A percentile compares a stretch with the other conserved stretches of the same genome.
These are phyloP conservation scores for Coptotermes formosanus DNA, from an alignment of 1,140 invertebrate genomes.

Conservation along the genomic window DNA sequence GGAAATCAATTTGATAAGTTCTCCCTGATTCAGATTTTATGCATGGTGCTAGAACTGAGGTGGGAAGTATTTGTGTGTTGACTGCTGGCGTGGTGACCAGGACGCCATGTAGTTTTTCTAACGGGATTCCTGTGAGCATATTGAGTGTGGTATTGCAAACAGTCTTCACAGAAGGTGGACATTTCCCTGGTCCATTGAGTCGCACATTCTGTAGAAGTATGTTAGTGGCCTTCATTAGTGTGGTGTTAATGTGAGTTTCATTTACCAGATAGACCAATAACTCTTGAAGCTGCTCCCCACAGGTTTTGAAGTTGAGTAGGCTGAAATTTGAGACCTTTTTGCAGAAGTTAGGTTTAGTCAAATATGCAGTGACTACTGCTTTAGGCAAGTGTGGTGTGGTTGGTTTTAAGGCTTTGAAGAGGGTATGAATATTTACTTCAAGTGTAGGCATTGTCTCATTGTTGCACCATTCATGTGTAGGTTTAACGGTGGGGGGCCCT, in stretches of 20 bases:
- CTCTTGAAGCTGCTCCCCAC: not conserved
- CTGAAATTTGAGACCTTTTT: not conserved
- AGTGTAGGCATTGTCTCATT: not conserved
- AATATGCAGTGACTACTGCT: not conserved
- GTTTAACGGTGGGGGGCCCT: not conserved
- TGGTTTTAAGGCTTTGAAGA: not conserved
- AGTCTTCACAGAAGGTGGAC: not conserved
- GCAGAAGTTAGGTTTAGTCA: not conserved
- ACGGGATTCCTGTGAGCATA: not conserved
- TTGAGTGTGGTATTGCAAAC: not conserved
- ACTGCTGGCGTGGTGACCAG: not conserved
- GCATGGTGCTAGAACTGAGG: not conserved
- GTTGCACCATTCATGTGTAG: not conserved
- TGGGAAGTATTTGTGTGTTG: not conserved
- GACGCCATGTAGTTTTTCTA: not conserved
- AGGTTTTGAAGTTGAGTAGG: not conserved
- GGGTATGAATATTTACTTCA: not conserved
- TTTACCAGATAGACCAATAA: not conserved
- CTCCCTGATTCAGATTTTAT: not conserved
- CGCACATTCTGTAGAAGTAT: not conserved
- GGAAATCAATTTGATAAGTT: not conserved
- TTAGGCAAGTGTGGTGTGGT: not conserved
- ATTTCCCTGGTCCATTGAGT: not conserved
- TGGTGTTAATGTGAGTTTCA: not conserved
- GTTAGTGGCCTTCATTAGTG: not conserved